Evolutionary conservation across 2,797 vertebrate genomes (phyloP), one percentile per base, ranked within the genome.

Genomic region (Eutrigla gurnardus): DNA sequence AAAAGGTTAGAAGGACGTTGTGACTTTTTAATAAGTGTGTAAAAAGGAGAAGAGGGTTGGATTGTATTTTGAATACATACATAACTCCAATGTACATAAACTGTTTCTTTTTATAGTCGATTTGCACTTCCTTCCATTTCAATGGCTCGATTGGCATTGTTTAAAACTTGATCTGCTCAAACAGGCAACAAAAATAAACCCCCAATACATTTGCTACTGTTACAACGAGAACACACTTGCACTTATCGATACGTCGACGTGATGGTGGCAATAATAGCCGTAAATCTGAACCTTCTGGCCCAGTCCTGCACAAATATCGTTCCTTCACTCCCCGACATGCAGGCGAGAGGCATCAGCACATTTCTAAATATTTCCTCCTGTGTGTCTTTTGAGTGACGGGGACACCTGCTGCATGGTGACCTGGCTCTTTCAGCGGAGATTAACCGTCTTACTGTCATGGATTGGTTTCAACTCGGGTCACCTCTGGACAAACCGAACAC

Each of bases 301-400:
- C 49, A 55, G 46, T 77, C 45, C 42, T 75, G 45, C 76, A 75
- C 80, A 87, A 80, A 69, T 61, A 86, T 81, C 66, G 52, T 59
- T 65, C 70, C 70, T 75, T 66, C 65, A 37, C 76, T 78, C 73
- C 69, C 65, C 68, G 80, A 81, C 81, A 76, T 54, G 49, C 45
- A 71, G 71, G 73, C 71, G 73, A 84, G 85, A 77, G 68, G 81
- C 82, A 88, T 94, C 88, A 93, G 89, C 92, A 92, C 81, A 92
- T 92, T 90, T 81, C 70, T 73, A 69, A 88, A 91, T 88, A 86
- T 90, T 91, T 84, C 84, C 79, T 75, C 73, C 66, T 77, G 70
- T 85, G 83, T 79, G 73, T 80, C 40, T 57, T 78, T 71, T 91
- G 93, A 94, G 83, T 93, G 94, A 93, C 91, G 81, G 87, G 62